Conservation (phyloP, 2,113 vertebrate genomes). For the Rhodinocichla rosea region DNA sequence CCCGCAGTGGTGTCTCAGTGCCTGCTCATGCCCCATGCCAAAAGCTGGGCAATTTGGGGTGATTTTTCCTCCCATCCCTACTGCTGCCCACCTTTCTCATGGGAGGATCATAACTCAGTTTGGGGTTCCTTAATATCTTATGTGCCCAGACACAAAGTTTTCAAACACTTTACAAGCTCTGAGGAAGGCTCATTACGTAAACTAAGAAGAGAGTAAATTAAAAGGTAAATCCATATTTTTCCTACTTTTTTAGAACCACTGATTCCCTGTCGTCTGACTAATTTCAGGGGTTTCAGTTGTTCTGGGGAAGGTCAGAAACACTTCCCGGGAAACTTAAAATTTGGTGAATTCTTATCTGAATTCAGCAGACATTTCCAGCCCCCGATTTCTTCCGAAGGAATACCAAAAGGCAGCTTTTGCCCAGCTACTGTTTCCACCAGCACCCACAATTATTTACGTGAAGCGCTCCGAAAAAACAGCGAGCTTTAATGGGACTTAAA, state of each 20-base stretch:
- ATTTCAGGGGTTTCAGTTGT: background rate
- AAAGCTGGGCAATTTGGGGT: background rate
- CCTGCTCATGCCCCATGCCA: background rate
- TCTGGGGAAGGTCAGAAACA: background rate
- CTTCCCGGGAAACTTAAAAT: background rate
- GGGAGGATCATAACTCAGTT: background rate
- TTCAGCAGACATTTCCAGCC: background rate
- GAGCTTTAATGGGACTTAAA: slow-evolving; percentile 17
- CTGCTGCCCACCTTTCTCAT: background rate
- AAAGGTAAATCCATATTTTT: background rate
- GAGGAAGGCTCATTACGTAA: background rate
- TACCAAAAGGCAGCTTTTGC: background rate
- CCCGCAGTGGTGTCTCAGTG: background rate
- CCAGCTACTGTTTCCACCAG: background rate
- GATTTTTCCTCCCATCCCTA: background rate
- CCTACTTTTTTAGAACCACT: background rate
- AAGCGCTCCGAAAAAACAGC: background rate
- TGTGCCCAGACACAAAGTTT: background rate
- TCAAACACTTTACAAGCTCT: background rate
- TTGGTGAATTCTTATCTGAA: background rate
- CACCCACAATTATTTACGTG: background rate
- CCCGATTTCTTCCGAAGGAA: background rate
- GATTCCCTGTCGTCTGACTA: background rate
- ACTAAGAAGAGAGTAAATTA: background rate
- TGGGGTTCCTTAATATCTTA: background rate